Conservation (phyloP, 2,113 vertebrate species). For the Proterorhinus semilunaris region DNA sequence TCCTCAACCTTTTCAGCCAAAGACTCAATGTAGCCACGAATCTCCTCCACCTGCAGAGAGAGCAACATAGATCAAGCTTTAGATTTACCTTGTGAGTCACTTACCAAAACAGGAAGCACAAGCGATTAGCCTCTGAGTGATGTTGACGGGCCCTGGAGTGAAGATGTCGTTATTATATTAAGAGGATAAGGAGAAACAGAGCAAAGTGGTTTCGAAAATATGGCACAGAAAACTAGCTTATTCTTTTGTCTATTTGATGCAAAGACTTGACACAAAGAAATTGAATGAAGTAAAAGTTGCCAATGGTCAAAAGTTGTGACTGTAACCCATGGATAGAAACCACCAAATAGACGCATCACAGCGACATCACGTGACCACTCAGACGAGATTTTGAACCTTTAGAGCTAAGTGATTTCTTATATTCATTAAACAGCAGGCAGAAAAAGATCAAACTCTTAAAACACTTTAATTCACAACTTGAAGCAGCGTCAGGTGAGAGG, state of each 20-base stretch:
- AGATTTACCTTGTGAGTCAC: neutral
- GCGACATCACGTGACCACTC: no score
- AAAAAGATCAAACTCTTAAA: neutral
- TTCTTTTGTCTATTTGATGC: neutral
- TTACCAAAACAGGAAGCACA: conserved; percentile 13
- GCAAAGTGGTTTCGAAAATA: neutral
- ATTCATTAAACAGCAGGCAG: neutral
- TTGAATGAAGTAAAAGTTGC: no score
- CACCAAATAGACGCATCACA: no score
- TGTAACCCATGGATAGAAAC: no score
- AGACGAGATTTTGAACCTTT: neutral
- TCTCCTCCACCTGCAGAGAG: conserved; percentile 89
- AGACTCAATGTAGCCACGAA: conserved; percentile 89
- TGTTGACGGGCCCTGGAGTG: conserved; percentile 22
- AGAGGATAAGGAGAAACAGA: conserved; percentile 16
- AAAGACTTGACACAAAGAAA: neutral
- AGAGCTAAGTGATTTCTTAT: neutral
- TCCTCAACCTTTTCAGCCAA: conserved; percentile 94
- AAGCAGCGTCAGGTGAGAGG: neutral
- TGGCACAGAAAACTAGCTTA: neutral
- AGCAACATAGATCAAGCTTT: conserved; percentile 22
- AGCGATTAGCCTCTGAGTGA: conserved; percentile 22
- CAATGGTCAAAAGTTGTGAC: no score
- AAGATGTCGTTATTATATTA: conserved; percentile 42
- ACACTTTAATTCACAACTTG: conserved; percentile 5